A percentile compares a stretch with the other conserved stretches of the same genome.
These are phyloP conservation scores for Lethenteron reissneri DNA, from an alignment of 2,113 vertebrate genomes.

Conservation along the genomic window DNA sequence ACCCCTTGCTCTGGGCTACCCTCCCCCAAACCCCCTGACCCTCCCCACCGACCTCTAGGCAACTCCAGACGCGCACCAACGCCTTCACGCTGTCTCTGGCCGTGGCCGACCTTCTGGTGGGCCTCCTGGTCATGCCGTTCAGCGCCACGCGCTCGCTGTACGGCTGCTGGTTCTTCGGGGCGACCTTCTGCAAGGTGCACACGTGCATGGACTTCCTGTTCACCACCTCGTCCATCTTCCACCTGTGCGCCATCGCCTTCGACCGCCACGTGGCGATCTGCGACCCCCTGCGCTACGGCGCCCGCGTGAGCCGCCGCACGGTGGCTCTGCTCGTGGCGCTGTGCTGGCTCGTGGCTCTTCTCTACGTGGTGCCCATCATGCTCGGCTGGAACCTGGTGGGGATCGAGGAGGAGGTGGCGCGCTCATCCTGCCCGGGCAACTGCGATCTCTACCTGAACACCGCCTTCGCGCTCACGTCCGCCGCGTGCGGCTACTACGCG, in stretches of 20 bases:
- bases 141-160: constrained; percentile 24
- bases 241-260: constrained; percentile 19
- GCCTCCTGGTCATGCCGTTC: constrained; percentile 21
- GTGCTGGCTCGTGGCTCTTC: constrained; percentile 16
- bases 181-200: constrained; percentile 21
- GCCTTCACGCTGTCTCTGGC: constrained; percentile 25
- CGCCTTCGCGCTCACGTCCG: too few relatives aligned
- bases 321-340: constrained; percentile 10
- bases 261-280: constrained; percentile 22
- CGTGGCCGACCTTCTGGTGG: constrained; percentile 18
- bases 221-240: constrained; percentile 23
- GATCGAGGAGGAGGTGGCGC: too few relatives aligned
- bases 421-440: too few relatives aligned
- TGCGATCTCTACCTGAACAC: too few relatives aligned
- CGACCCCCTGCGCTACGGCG: constrained; percentile 16
- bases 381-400: too few relatives aligned
- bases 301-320: constrained; percentile 11
- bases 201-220: constrained; percentile 25
- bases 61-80: constrained; percentile 24
- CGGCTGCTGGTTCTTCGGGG: constrained; percentile 24
- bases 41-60: constrained; percentile 15
- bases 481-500: too few relatives aligned
- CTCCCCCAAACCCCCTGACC: too few relatives aligned
- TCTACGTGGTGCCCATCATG: constrained; percentile 19
- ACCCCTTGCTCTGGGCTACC: too few relatives aligned